Evolutionary conservation across 2,888 invertebrate species (phyloP), one percentile per base, ranked within the genome.

Genomic region (Azorinus chamasolen): DNA sequence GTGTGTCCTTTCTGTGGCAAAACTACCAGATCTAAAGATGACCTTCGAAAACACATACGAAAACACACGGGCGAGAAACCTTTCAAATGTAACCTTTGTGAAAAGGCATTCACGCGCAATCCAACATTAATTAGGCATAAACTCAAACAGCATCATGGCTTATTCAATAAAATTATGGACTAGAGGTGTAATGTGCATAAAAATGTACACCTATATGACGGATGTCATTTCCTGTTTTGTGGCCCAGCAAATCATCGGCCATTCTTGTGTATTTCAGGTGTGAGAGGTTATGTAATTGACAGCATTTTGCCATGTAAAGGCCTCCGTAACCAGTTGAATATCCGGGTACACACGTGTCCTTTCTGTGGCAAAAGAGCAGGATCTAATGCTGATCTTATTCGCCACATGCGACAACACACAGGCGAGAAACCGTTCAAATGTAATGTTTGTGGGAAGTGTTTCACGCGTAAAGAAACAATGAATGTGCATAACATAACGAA

Each of bases 61-160:
- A 20, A 37, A 32, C 72, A 72, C 12, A 72, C 72, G 4, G 72
- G 65, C 16, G 72, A 72, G 32, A 65, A 48, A 16, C 72, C 72
- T 1, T 72, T 61, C 18, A 25, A 41, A 22, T 72, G 72, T 41
- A 37, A 37, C 20, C 14, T 41, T 22, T 72, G 72, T 54, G 14
- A 14, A 18, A 39, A 43, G 25, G n/a, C 59, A 5, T 72, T 65
- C 27, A 14, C 65, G 1, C 37, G 65, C n/a, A 72, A 72, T 12
- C 25, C 45, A 32, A 22, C 72, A 4, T 46, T 72, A 1, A 27
- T 37, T n/a, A 32, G 24, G 0, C 72, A 72, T 25, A 45, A 46
- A 16, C 18, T 53, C 8, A 53, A 16, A 39, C 22, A 55, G 51
- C 51, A 51, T 51, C 16, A 25, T 51, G 22, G 25, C 10, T 8